A percentile compares a stretch with the other conserved stretches of the same genome.
These are phyloP conservation scores for Sussaba pulchella DNA, from an alignment of 2,888 invertebrate genomes.

Conservation along the genomic window DNA sequence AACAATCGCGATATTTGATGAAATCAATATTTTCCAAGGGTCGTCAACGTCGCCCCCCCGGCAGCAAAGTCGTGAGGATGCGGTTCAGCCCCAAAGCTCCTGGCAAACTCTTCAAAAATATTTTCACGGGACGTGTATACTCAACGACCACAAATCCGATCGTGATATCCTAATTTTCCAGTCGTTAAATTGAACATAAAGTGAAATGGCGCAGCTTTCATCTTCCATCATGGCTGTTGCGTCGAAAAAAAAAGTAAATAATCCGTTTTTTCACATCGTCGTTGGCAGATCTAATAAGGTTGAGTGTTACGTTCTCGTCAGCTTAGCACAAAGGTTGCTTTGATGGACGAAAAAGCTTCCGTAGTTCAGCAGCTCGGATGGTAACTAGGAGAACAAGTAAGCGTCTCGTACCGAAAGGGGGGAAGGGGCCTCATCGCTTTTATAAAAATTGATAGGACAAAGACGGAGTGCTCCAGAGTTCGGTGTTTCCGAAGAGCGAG, in stretches of 20 bases:
- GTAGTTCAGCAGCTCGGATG: slow-evolving; percentile 5
- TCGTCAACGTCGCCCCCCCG: not conserved
- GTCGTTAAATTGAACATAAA: too few species aligned
- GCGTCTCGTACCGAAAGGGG: slow-evolving; percentile 8
- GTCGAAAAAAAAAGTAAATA: not conserved
- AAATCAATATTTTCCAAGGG: too few species aligned
- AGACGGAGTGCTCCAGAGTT: slow-evolving; percentile 46
- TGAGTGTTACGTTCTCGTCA: slow-evolving; percentile 46
- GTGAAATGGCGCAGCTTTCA: not conserved
- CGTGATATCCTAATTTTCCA: too few species aligned
- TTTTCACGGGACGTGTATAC: too few species aligned
- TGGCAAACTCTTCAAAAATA: not conserved
- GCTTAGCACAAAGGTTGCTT: slow-evolving; percentile 43
- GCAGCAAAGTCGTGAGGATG: not conserved
- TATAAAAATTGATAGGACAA: slow-evolving; percentile 56
- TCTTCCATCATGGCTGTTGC: not conserved
- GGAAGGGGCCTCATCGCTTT: slow-evolving; percentile 28
- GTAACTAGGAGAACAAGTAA: slow-evolving; percentile 26
- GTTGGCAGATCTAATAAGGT: slow-evolving; percentile 35
- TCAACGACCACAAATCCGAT: too few species aligned
- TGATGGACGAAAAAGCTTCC: slow-evolving; percentile 28
- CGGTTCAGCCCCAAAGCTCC: not conserved
- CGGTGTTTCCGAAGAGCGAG: slow-evolving; percentile 46
- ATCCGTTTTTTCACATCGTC: slow-evolving; percentile 3
- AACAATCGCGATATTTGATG: slow-evolving; percentile 36